Evolutionary conservation across 2,888 invertebrate species (phyloP).

Genomic region (Aleiodes leptofemur): DNA sequence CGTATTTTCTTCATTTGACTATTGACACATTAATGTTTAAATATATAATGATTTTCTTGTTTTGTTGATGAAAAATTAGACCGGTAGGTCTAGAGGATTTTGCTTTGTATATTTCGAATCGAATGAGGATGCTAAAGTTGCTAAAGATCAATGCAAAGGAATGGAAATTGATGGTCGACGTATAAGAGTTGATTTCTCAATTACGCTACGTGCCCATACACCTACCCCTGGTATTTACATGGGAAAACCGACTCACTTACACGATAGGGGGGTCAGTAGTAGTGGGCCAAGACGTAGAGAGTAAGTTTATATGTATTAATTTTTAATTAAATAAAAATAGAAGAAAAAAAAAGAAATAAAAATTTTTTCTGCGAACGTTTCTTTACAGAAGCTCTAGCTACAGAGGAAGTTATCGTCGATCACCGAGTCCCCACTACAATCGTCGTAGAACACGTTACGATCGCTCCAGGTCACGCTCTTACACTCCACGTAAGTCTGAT

Average conservation of each 20-base stretch:
- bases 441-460: slow-evolving; percentile 82
- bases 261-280: slow-evolving; percentile 69
- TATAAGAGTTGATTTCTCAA: slow-evolving; percentile 96
- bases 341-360: background rate
- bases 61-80: slow-evolving; percentile 77
- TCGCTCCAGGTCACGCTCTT: slow-evolving; percentile 85
- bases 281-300: slow-evolving; percentile 76
- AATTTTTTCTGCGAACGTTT: slow-evolving; percentile 28
- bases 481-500: slow-evolving; percentile 86
- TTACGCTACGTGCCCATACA: slow-evolving; percentile 96
- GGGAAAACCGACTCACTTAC: slow-evolving; percentile 89
- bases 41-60: slow-evolving; percentile 46
- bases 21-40: background rate
- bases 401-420: slow-evolving; percentile 79
- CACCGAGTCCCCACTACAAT: slow-evolving; percentile 86
- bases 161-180: slow-evolving; percentile 95
- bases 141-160: slow-evolving; percentile 95
- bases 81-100: slow-evolving; percentile 95
- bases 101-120: slow-evolving; percentile 96
- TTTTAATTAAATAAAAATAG: background rate
- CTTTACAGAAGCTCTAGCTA: slow-evolving; percentile 76
- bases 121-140: slow-evolving; percentile 91
- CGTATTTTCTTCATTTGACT: too few relatives aligned
- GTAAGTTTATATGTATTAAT: slow-evolving; percentile 74
- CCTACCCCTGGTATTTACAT: slow-evolving; percentile 98